phyloP scores from a whole-genome alignment of 2,797 vertebrate genomes.

The Orestias chungarensis region DNA sequence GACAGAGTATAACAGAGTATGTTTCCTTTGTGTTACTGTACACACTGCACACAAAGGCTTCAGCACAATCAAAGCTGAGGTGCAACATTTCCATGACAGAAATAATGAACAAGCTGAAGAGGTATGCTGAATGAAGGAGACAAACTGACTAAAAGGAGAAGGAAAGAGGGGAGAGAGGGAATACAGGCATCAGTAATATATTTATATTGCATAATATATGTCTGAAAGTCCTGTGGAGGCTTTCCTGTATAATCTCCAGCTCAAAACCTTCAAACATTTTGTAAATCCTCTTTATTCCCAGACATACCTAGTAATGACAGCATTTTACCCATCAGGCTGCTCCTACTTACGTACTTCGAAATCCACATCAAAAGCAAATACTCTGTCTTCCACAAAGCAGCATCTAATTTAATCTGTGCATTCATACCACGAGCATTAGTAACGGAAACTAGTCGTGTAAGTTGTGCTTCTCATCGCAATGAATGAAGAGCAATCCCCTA shows the following conservation, averaged over 20 bases:
- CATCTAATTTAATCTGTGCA: not conserved
- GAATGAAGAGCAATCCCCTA: not conserved
- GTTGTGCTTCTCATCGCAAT: not conserved
- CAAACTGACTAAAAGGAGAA: not conserved
- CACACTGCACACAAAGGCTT: not conserved
- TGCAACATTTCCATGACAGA: slow-evolving; percentile 19
- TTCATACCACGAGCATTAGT: too few relatives aligned
- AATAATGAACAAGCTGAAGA: not conserved
- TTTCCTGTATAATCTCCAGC: slow-evolving; percentile 43
- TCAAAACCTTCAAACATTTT: slow-evolving; percentile 23
- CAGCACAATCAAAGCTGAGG: slow-evolving; percentile 14
- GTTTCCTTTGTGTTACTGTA: slow-evolving; percentile 6
- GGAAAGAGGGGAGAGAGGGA: not conserved
- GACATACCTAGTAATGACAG: not conserved
- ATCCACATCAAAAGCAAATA: not conserved
- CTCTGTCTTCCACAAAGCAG: not conserved
- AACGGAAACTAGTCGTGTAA: not conserved
- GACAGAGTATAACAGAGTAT: too few relatives aligned
- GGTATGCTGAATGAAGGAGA: not conserved
- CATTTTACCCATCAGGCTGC: not conserved
- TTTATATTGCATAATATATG: slow-evolving; percentile 26
- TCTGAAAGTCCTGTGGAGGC: slow-evolving; percentile 14
- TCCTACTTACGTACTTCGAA: not conserved
- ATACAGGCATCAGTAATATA: slow-evolving; percentile 15
- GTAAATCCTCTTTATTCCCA: slow-evolving; percentile 23